Evolutionary conservation across 2,888 invertebrate species (phyloP).

Genomic region (Pyrrhia umbra): DNA sequence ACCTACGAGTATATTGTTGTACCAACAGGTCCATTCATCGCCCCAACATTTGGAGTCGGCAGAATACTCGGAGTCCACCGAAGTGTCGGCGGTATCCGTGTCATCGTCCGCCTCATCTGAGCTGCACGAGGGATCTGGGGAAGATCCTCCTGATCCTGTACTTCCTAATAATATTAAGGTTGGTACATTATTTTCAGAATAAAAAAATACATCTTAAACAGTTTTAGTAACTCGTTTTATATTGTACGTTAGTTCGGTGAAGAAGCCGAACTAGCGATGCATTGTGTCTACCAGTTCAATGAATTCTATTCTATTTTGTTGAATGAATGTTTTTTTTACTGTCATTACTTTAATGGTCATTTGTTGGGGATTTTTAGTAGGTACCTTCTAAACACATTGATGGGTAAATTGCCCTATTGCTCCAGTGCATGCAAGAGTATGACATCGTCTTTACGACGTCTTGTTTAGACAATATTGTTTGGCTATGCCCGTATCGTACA

Average conservation of each 20-base stretch:
- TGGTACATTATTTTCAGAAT: not conserved
- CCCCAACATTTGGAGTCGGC: constrained; percentile 76
- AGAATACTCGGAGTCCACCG: constrained; percentile 80
- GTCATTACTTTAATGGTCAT: not conserved
- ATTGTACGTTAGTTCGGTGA: too few relatives aligned
- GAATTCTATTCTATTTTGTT: not conserved
- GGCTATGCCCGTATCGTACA: too few relatives aligned
- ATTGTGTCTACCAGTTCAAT: not conserved
- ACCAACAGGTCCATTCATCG: constrained; percentile 70
- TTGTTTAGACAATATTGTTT: too few relatives aligned
- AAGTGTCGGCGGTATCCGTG: constrained; percentile 76
- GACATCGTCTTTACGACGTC: too few relatives aligned
- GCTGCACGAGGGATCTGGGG: constrained; percentile 84
- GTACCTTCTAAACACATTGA: not conserved
- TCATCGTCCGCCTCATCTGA: constrained; percentile 74
- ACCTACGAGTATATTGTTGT: not conserved
- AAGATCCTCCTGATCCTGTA: constrained; percentile 80
- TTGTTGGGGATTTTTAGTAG: not conserved
- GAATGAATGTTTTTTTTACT: not conserved
- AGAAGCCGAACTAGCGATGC: too few relatives aligned
- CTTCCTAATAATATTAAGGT: constrained; percentile 72
- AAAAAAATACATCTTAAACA: too few relatives aligned
- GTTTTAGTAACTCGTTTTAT: too few relatives aligned
- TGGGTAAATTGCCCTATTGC: too few relatives aligned
- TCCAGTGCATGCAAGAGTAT: too few relatives aligned